phyloP scores from a whole-genome alignment of 92 coral and sea anemone genomes.

The Phenganax subtilis region DNA sequence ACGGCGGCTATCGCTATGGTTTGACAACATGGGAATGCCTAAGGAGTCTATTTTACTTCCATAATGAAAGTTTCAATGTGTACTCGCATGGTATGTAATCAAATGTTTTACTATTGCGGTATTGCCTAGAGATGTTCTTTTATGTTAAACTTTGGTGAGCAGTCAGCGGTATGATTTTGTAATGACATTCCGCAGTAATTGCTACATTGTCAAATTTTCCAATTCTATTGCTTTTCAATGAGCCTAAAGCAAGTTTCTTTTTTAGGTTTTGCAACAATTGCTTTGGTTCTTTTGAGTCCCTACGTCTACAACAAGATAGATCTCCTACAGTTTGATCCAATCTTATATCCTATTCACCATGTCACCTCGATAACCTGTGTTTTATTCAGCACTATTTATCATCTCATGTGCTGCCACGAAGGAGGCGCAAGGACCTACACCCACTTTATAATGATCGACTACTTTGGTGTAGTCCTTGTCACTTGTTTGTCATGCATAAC shows the following conservation, averaged over 20 bases:
- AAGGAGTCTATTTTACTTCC: slow-evolving; percentile 74
- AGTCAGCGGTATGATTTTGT: no score
- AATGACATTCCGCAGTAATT: no score
- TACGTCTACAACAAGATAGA: slow-evolving; percentile 25
- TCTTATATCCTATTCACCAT: slow-evolving; percentile 74
- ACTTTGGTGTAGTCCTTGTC: slow-evolving; percentile 81
- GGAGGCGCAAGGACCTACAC: slow-evolving; percentile 54
- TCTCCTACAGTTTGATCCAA: slow-evolving; percentile 31
- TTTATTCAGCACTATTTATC: slow-evolving; percentile 79
- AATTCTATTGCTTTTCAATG: neutral
- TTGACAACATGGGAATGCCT: slow-evolving; percentile 66
- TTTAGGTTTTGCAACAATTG: slow-evolving; percentile 26
- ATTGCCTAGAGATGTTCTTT: neutral
- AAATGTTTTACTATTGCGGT: neutral
- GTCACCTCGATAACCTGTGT: slow-evolving; percentile 73
- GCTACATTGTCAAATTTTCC: no score
- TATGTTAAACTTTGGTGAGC: no score
- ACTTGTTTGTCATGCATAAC: slow-evolving; percentile 74
- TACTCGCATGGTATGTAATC: slow-evolving; percentile 78
- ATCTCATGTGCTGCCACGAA: slow-evolving; percentile 81
- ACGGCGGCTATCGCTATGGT: slow-evolving; percentile 70
- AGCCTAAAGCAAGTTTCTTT: neutral
- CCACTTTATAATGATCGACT: slow-evolving; percentile 67
- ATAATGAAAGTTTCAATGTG: slow-evolving; percentile 81
- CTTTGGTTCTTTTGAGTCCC: neutral